Evolutionary conservation across 2,888 invertebrate genomes (phyloP).

Genomic region (Drosophila macrothrix): DNA sequence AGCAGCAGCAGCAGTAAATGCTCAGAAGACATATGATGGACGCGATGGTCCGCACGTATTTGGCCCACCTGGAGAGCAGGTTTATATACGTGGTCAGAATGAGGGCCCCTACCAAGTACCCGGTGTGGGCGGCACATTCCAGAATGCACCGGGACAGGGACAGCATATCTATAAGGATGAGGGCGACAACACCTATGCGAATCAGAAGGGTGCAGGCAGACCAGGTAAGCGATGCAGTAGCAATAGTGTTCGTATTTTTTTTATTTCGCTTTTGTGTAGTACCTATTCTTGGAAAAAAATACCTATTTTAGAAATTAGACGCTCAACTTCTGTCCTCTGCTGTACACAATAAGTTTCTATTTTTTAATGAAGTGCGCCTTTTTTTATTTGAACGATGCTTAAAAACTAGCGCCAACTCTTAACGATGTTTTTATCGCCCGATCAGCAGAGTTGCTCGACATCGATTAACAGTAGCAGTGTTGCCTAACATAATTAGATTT

Average conservation of each 20-base stretch:
- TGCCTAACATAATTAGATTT: background rate
- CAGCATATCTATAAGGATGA: conserved; percentile 52
- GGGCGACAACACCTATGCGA: conserved; percentile 45
- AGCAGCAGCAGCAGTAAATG: conserved; percentile 21
- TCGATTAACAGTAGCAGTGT: background rate
- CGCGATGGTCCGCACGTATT: conserved; percentile 55
- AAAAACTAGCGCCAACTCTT: background rate
- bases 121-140: conserved; percentile 57
- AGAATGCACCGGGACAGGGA: conserved; percentile 26
- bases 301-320: background rate
- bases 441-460: background rate
- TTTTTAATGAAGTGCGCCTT: background rate
- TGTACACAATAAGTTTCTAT: background rate
- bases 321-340: background rate
- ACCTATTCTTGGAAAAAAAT: background rate
- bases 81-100: conserved; percentile 63
- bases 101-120: conserved; percentile 59
- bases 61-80: conserved; percentile 55
- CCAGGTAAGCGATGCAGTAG: conserved; percentile 22
- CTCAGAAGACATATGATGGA: conserved; percentile 58
- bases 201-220: conserved; percentile 28
- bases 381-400: background rate
- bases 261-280: background rate
- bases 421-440: background rate
- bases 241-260: background rate